phyloP scores from a whole-genome alignment of 2,888 invertebrate genomes.

The Eupeodes luniger region DNA sequence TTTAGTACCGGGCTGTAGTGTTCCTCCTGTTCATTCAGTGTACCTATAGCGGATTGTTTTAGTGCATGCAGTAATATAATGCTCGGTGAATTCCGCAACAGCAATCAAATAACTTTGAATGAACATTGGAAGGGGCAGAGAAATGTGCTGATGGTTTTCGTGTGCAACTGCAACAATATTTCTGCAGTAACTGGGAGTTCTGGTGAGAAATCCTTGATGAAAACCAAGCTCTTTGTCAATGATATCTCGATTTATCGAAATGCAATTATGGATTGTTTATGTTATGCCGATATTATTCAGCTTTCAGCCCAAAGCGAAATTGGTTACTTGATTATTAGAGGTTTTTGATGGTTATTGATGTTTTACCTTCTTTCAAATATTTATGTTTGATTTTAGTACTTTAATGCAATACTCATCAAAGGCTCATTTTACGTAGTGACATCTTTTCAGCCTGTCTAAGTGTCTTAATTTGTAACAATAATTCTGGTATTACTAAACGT shows the following conservation, averaged over 20 bases:
- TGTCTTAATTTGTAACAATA: too few relatives aligned
- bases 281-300: too few relatives aligned
- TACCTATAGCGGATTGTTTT: neutral
- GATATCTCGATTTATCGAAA: neutral
- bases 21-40: neutral
- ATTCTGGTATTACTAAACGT: too few relatives aligned
- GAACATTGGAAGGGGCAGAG: neutral
- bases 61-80: neutral
- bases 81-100: neutral
- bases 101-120: neutral
- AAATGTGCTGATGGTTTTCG: neutral
- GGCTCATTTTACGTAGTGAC: too few relatives aligned
- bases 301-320: too few relatives aligned
- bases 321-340: too few relatives aligned
- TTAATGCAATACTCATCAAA: too few relatives aligned
- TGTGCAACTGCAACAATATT: neutral
- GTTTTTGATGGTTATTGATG: too few relatives aligned
- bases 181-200: neutral
- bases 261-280: too few relatives aligned
- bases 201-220: neutral
- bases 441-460: too few relatives aligned
- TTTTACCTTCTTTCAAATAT: too few relatives aligned
- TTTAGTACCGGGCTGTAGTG: neutral
- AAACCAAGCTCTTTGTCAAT: neutral
- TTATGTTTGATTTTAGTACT: too few relatives aligned